Evolutionary conservation across 2,888 invertebrate species (phyloP).

Genomic region (Caenorhabditis panamensis): DNA sequence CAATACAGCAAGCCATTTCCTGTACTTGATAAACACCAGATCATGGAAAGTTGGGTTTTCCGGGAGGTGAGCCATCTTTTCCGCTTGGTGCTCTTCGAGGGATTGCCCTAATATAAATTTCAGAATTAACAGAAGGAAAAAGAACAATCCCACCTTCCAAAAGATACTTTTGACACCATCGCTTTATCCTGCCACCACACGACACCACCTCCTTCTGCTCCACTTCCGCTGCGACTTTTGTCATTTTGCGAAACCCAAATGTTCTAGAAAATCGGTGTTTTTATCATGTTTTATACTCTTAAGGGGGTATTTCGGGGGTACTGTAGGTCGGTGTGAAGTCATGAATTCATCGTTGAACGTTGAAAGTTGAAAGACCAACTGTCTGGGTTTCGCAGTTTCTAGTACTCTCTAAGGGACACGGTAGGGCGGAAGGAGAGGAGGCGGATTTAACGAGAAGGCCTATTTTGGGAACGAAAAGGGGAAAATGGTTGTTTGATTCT

Average conservation of each 20-base stretch:
- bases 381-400: slow-evolving; percentile 12
- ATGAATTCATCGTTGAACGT: slow-evolving; percentile 45
- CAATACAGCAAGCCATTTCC: slow-evolving; percentile 68
- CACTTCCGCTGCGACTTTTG: neutral
- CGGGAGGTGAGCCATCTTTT: slow-evolving; percentile 39
- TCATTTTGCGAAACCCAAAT: neutral
- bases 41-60: slow-evolving; percentile 46
- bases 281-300: slow-evolving; percentile 36
- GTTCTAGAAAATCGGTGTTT: neutral
- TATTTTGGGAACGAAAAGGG: too few species aligned
- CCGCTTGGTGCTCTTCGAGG: slow-evolving; percentile 43
- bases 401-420: neutral
- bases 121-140: neutral
- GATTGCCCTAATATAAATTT: slow-evolving; percentile 42
- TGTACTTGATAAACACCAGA: slow-evolving; percentile 57
- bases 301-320: too few species aligned
- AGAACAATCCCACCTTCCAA: slow-evolving; percentile 36
- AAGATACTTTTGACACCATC: slow-evolving; percentile 63
- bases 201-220: slow-evolving; percentile 11
- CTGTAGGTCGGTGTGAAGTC: too few species aligned
- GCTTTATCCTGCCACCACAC: slow-evolving; percentile 45
- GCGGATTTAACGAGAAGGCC: neutral
- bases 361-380: slow-evolving; percentile 44
- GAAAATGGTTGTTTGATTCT: too few species aligned
- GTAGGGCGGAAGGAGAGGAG: slow-evolving; percentile 8